Evolutionary conservation across 2,797 vertebrate species (phyloP).

Genomic region (Hipposideros larvatus): DNA sequence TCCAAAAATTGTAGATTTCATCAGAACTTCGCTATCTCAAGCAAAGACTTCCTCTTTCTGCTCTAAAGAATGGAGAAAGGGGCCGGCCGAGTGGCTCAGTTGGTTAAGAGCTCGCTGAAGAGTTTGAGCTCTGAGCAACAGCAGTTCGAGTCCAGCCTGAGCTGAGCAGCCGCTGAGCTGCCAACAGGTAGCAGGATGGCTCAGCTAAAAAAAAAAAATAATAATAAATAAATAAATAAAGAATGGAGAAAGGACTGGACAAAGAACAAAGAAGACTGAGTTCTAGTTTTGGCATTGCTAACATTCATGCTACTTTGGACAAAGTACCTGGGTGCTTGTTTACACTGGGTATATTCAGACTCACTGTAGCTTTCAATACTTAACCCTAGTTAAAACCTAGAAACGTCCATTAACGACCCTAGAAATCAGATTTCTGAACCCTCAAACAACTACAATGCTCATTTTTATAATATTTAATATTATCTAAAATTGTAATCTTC

Average conservation of each 20-base stretch:
- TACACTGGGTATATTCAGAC: background rate
- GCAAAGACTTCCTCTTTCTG: background rate
- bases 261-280: background rate
- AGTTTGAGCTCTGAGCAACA: too few species aligned
- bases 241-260: background rate
- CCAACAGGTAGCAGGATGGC: too few species aligned
- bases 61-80: background rate
- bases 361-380: background rate
- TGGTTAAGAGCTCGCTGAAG: too few species aligned
- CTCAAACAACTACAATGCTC: background rate
- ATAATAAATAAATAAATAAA: too few species aligned
- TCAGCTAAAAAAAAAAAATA: too few species aligned
- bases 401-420: background rate
- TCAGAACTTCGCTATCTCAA: background rate
- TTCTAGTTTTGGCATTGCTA: background rate
- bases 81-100: too few species aligned
- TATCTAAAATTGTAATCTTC: background rate
- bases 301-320: background rate
- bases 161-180: too few species aligned
- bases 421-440: background rate
- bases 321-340: background rate
- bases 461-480: background rate
- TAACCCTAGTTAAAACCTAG: background rate
- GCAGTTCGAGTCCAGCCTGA: too few species aligned
- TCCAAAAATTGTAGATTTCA: background rate